A percentile compares a stretch with the other conserved stretches of the same genome.
These are phyloP conservation scores for Gopherus evgoodei DNA, from an alignment of 2,113 vertebrate species.

Conservation along the genomic window DNA sequence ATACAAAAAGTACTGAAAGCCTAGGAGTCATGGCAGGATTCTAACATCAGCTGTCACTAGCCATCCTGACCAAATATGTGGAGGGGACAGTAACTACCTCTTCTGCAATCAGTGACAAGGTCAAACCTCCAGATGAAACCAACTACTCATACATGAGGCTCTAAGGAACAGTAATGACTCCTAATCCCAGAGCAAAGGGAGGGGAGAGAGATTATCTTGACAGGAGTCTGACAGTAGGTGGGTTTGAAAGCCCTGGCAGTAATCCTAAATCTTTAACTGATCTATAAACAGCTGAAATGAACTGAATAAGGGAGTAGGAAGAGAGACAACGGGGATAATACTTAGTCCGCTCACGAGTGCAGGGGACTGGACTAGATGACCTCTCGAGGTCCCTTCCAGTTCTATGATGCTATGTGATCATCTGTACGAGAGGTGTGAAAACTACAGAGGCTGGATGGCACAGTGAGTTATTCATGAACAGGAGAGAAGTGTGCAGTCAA, in stretches of 20 bases:
- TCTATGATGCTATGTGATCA: too few species aligned
- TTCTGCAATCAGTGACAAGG: neutral
- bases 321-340: rapidly evolving
- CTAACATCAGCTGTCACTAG: neutral
- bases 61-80: rapidly evolving
- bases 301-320: neutral
- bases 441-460: too few species aligned
- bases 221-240: neutral
- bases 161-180: neutral
- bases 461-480: neutral
- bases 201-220: neutral
- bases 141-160: neutral
- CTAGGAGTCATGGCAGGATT: neutral
- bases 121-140: neutral
- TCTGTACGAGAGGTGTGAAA: rapidly evolving
- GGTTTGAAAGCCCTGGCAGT: neutral
- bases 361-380: too few species aligned
- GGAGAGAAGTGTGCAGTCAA: neutral
- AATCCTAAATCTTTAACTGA: neutral
- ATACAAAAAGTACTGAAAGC: neutral
- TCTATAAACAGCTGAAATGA: neutral
- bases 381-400: too few species aligned
- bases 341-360: too few species aligned
- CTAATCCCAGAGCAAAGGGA: neutral
- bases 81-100: neutral